Evolutionary conservation across 2,888 invertebrate genomes (phyloP).

Genomic region (Stenotaenia linearis): DNA sequence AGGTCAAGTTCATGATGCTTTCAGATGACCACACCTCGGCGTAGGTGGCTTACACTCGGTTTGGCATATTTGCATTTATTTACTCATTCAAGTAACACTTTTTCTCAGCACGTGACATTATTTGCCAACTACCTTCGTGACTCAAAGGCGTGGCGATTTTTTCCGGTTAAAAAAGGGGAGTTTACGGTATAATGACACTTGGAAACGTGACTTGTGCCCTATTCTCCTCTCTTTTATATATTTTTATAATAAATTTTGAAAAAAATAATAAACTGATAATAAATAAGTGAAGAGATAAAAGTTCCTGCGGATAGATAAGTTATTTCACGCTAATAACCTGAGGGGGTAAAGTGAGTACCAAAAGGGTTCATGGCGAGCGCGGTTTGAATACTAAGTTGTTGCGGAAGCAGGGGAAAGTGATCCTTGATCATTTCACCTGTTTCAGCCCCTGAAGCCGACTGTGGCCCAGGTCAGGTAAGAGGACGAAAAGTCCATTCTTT

Average conservation of each 20-base stretch:
- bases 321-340: not conserved
- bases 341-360: not conserved
- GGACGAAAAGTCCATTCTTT: slow-evolving; percentile 1
- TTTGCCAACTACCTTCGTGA: not conserved
- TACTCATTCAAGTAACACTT: not conserved
- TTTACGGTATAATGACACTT: not conserved
- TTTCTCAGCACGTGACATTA: not conserved
- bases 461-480: slow-evolving; percentile 5
- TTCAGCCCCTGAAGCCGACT: not conserved
- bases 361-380: slow-evolving; percentile 14
- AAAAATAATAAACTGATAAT: not conserved
- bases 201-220: slow-evolving; percentile 1
- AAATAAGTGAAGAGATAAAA: not conserved
- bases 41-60: not conserved
- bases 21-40: not conserved
- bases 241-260: not conserved
- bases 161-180: not conserved
- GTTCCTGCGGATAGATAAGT: not conserved
- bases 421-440: slow-evolving; percentile 23
- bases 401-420: slow-evolving; percentile 21
- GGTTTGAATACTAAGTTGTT: not conserved
- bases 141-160: not conserved
- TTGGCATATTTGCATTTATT: not conserved
- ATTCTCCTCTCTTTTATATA: not conserved
- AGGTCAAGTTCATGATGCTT: slow-evolving; percentile 15